Percentiles rank a stretch among this genome's conserved stretches.
These are phyloP conservation scores for Pogoniulus pusillus DNA, from an alignment of 2,797 vertebrate species.

Conservation along the genomic window DNA sequence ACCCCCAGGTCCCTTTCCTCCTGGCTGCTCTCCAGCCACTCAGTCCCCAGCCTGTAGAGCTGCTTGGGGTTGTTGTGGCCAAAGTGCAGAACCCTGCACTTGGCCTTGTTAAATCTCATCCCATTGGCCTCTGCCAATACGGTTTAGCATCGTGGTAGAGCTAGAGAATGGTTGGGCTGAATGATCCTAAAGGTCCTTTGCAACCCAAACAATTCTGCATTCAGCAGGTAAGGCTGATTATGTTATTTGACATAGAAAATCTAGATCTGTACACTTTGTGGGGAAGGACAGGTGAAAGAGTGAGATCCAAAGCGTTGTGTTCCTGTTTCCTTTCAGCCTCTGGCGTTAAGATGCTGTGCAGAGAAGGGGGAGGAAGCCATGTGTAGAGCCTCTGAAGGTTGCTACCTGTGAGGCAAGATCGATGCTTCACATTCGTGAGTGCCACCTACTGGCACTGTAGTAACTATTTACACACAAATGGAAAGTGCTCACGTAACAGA, in stretches of 20 bases:
- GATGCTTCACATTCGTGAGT: conserved; percentile 16
- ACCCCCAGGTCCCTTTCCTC: too few relatives aligned
- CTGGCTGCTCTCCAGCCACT: too few relatives aligned
- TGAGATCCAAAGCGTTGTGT: rapidly evolving
- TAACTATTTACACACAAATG: not conserved
- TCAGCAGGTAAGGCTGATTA: not conserved
- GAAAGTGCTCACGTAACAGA: not conserved
- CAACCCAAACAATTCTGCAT: not conserved
- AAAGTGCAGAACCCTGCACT: too few relatives aligned
- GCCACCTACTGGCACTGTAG: conserved; percentile 50
- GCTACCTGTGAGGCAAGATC: not conserved
- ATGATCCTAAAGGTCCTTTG: too few relatives aligned
- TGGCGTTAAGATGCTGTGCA: not conserved
- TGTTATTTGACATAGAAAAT: not conserved
- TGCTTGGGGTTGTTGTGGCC: too few relatives aligned
- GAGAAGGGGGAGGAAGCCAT: conserved; percentile 13
- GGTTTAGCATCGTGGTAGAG: too few relatives aligned
- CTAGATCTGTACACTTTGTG: not conserved
- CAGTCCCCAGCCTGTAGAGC: too few relatives aligned
- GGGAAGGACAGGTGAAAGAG: not conserved
- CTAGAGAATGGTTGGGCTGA: too few relatives aligned
- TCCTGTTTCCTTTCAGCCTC: not conserved
- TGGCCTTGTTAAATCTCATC: too few relatives aligned
- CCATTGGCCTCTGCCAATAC: too few relatives aligned
- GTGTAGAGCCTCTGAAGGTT: not conserved